Conservation (phyloP, 1,140 invertebrate genomes). For the Ips typographus region DNA sequence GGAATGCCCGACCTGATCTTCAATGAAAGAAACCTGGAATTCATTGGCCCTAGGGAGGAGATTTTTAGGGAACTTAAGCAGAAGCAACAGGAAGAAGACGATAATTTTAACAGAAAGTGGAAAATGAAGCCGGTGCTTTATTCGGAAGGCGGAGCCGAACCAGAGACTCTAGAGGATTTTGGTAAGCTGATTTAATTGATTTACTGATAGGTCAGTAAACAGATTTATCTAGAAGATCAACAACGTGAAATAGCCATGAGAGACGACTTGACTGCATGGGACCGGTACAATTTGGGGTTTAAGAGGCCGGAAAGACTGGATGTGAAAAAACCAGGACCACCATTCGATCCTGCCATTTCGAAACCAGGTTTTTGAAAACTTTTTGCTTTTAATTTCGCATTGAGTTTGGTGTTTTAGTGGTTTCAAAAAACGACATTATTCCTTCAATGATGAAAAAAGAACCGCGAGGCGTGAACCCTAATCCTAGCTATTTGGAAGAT, state of each 20-base stretch:
- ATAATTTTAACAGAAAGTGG: slow-evolving; percentile 20
- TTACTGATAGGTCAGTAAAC: background rate
- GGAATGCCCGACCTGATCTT: slow-evolving; percentile 32
- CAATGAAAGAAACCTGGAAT: slow-evolving; percentile 29
- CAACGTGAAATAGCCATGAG: slow-evolving; percentile 23
- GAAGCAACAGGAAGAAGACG: slow-evolving; percentile 34
- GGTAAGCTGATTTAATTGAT: slow-evolving; percentile 11
- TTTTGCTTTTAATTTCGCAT: background rate
- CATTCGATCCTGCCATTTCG: slow-evolving; percentile 57
- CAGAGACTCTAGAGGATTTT: slow-evolving; percentile 29
- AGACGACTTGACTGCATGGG: slow-evolving; percentile 56
- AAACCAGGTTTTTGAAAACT: slow-evolving; percentile 16
- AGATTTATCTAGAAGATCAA: slow-evolving; percentile 1
- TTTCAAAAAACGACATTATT: slow-evolving; percentile 24
- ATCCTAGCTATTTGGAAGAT: slow-evolving; percentile 32
- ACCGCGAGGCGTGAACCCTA: slow-evolving; percentile 46
- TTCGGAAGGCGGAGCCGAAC: slow-evolving; percentile 61
- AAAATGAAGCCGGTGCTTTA: slow-evolving; percentile 53
- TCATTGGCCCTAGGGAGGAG: slow-evolving; percentile 9
- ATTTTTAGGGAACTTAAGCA: slow-evolving; percentile 44
- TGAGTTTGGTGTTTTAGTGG: background rate
- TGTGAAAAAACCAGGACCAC: slow-evolving; percentile 92
- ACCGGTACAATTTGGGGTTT: slow-evolving; percentile 68
- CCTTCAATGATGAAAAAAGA: slow-evolving; percentile 56
- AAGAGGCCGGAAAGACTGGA: slow-evolving; percentile 83